Evolutionary conservation across 23 tunicate species (phyloP), one percentile per base, ranked within the genome.

Genomic region (Phallusia fumigata): DNA sequence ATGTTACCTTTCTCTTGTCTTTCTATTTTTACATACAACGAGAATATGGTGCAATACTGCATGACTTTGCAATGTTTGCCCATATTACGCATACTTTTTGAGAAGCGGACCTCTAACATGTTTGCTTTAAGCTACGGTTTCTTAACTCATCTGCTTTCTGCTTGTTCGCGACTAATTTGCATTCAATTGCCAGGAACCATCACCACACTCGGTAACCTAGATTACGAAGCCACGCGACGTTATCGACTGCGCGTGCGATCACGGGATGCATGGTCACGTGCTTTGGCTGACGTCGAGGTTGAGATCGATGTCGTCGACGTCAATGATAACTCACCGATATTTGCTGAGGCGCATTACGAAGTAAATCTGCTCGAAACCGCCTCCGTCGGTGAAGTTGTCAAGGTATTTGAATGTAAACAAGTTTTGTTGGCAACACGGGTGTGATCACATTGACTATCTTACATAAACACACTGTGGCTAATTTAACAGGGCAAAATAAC

Each of bases 301-400:
- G 80, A 74, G 35, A 53, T 88, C 33, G 13, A 35, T 0, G 87
- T 88, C 5, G 51, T 52, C 22, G 92, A 88, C 58, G 82, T 83
- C 35, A 88, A 88, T 77, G 92, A 88, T 28, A 83, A 88, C 65
- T 19, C 65, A 19, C 92, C 92, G 31, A 64, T 83, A 16, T 88
- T 88, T 79, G 35, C 84, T 19, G 31, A 83, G 31, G 22, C 32
- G 0, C 18, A 30, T 16, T 88, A 88, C 80, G 21, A n/a, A 26
- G 64, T 15, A 16, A 51, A 35, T 31, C 35, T 88, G 47, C 75
- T n/a, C 2, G 92, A 88, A 50, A 49, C 47, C 35, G 51, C 74
- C 11, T 22, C 72, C 24, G 84, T 72, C 31, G 80, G 87, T 31
- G 49, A 35, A 65, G 87, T 88, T 13, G 32, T 72, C 33, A 84